Evolutionary conservation across 2,797 vertebrate genomes (phyloP).

Genomic region (Hoplostethus atlanticus): DNA sequence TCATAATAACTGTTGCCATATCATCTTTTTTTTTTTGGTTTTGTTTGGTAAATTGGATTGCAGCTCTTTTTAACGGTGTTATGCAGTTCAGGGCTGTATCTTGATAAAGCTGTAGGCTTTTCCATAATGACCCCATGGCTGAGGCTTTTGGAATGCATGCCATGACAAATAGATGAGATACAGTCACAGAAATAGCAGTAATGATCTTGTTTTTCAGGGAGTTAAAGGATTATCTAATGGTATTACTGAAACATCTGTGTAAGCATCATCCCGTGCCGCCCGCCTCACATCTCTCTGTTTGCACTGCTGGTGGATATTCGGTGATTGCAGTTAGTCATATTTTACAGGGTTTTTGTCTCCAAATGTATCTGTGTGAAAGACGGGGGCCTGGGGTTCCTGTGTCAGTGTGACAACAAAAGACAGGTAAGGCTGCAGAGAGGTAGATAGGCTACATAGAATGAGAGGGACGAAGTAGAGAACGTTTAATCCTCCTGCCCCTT

Average conservation of each 20-base stretch:
- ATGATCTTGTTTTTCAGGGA: constrained; percentile 81
- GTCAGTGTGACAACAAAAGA: constrained; percentile 36
- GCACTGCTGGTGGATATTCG: constrained; percentile 63
- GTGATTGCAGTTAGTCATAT: constrained; percentile 46
- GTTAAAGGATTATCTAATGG: constrained; percentile 83
- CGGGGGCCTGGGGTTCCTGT: constrained; percentile 8
- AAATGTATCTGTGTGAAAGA: constrained; percentile 29
- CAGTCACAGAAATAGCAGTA: constrained; percentile 73
- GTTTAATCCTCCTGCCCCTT: constrained; percentile 60
- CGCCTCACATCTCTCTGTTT: constrained; percentile 47
- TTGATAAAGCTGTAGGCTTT: constrained; percentile 69
- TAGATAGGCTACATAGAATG: constrained; percentile 13
- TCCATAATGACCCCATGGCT: constrained; percentile 69
- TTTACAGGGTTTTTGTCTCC: constrained; percentile 22
- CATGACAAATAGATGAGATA: constrained; percentile 75
- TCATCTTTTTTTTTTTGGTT: constrained; percentile 43
- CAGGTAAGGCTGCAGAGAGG: constrained; percentile 4
- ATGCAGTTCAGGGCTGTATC: constrained; percentile 43
- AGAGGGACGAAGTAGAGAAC: constrained; percentile 25
- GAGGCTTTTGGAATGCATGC: constrained; percentile 68
- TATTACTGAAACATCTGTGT: constrained; percentile 83
- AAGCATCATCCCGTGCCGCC: constrained; percentile 53
- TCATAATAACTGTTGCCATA: constrained; percentile 24
- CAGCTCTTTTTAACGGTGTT: constrained; percentile 38
- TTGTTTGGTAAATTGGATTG: constrained; percentile 53